Percentiles rank a stretch among this genome's conserved stretches.
Evolutionary conservation across 1,140 invertebrate species (phyloP).

Genomic region (Heliconius hermathena): DNA sequence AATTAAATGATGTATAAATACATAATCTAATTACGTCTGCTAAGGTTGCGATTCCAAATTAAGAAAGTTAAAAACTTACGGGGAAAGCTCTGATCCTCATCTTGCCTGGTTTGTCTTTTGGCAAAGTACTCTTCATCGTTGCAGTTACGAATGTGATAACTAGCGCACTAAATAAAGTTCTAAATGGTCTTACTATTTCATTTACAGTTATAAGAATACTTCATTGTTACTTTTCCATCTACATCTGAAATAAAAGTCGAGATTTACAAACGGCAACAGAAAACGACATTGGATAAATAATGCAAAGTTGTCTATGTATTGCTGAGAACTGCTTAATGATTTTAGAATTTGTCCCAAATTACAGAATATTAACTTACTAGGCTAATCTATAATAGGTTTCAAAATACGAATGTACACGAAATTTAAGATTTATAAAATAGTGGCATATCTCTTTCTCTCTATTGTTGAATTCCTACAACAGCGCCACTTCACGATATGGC

Average conservation of each 20-base stretch:
- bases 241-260: constrained; percentile 67
- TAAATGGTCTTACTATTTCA: constrained; percentile 56
- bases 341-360: constrained; percentile 17
- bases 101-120: constrained; percentile 94
- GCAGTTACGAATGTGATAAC: constrained; percentile 51
- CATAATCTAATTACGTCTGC: neutral
- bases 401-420: constrained; percentile 18
- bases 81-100: constrained; percentile 98
- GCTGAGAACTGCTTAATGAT: constrained; percentile 81
- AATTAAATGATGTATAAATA: neutral
- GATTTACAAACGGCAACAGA: constrained; percentile 32
- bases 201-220: constrained; percentile 65
- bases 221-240: constrained; percentile 72
- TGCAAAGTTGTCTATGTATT: constrained; percentile 90
- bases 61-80: constrained; percentile 78
- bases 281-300: constrained; percentile 40
- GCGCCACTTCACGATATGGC: constrained; percentile 52
- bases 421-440: constrained; percentile 46
- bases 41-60: neutral
- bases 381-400: neutral
- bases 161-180: constrained; percentile 53
- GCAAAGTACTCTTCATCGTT: constrained; percentile 89
- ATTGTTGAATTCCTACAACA: constrained; percentile 41
- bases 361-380: constrained; percentile 16
- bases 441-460: constrained; percentile 51